phyloP scores from a whole-genome alignment of 2,888 invertebrate genomes.

The Colostygia pectinataria region DNA sequence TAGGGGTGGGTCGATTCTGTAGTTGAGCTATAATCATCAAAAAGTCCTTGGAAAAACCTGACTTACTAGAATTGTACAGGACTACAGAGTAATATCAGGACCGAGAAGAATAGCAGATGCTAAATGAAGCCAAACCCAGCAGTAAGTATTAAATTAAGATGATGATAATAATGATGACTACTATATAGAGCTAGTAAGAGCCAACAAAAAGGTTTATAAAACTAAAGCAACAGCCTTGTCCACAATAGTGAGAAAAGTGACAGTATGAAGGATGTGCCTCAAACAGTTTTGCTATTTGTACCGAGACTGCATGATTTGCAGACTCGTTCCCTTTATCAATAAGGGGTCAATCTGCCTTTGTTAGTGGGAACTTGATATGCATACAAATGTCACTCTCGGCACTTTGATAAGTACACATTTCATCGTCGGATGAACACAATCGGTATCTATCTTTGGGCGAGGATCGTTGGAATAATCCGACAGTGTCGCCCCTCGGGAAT shows the following conservation, averaged over 20 bases:
- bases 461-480: conserved; percentile 51
- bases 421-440: conserved; percentile 32
- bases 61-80: no score
- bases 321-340: conserved; percentile 22
- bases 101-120: no score
- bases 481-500: conserved; percentile 43
- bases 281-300: conserved; percentile 10
- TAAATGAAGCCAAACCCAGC: no score
- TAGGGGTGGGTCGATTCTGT: no score
- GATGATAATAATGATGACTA: no score
- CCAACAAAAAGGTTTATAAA: not conserved
- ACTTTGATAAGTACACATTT: conserved; percentile 24
- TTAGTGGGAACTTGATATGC: conserved; percentile 23
- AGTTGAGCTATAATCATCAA: no score
- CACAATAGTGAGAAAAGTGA: conserved; percentile 5
- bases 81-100: no score
- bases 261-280: conserved; percentile 3
- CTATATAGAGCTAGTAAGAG: no score
- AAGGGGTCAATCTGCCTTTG: conserved; percentile 23
- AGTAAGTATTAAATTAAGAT: no score
- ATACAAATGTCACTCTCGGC: conserved; percentile 21
- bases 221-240: not conserved
- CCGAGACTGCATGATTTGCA: conserved; percentile 18
- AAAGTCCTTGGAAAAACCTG: no score
- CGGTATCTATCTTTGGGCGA: conserved; percentile 30